A percentile compares a stretch with the other conserved stretches of the same genome.
These are phyloP conservation scores for Thelaira solivaga DNA, from an alignment of 2,888 invertebrate species.

Conservation along the genomic window DNA sequence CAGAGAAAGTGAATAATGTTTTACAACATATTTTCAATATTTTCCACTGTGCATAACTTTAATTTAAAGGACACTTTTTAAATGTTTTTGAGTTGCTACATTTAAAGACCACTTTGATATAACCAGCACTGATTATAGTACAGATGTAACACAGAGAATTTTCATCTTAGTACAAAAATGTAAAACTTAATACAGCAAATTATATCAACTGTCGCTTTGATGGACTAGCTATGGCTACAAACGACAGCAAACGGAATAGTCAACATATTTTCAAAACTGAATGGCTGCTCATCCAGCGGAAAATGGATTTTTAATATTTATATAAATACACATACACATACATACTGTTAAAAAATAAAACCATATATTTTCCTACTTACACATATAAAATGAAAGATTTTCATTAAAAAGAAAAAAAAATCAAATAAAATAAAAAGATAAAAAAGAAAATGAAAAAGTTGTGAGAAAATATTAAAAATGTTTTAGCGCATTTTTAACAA, in stretches of 20 bases:
- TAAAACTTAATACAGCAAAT: constrained; percentile 14
- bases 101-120: not conserved
- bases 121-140: too few relatives aligned
- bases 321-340: too few relatives aligned
- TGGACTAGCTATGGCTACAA: constrained; percentile 43
- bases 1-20: too few relatives aligned
- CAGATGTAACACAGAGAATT: too few relatives aligned
- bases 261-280: constrained; percentile 73
- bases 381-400: constrained; percentile 55
- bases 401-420: constrained; percentile 54
- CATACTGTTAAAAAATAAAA: constrained; percentile 48
- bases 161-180: not conserved
- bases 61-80: too few relatives aligned
- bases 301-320: constrained; percentile 75
- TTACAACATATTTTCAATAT: too few relatives aligned
- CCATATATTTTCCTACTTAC: too few relatives aligned
- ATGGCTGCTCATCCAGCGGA: constrained; percentile 75
- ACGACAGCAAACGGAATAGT: constrained; percentile 49
- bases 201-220: constrained; percentile 27
- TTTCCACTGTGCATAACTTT: too few relatives aligned
- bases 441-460: constrained; percentile 18
- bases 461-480: constrained; percentile 54
- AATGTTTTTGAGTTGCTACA: not conserved
- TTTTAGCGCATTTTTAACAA: constrained; percentile 65
- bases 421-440: constrained; percentile 21